These are phyloP conservation scores for Lithobates pipiens DNA, from an alignment of 2,797 vertebrate genomes.

Conservation along the genomic window DNA sequence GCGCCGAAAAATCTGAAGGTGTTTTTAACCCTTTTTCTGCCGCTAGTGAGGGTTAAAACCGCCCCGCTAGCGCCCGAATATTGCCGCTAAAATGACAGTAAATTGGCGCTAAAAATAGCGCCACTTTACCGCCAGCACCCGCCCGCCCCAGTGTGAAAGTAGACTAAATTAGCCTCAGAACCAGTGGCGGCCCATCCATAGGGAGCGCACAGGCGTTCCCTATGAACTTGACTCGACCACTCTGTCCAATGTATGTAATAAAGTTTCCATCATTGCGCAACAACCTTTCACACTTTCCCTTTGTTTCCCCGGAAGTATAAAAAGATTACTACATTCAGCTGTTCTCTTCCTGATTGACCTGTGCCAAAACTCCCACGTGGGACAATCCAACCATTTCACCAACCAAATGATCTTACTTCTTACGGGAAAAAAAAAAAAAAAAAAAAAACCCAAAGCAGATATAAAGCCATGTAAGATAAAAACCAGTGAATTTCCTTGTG, in stretches of 20 bases:
- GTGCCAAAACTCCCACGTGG: neutral
- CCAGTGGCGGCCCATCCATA: no score
- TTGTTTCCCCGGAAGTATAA: neutral
- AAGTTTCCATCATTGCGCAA: neutral
- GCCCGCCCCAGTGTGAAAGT: no score
- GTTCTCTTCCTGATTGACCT: neutral
- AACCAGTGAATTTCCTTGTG: neutral
- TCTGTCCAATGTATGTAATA: neutral
- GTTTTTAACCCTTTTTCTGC: no score
- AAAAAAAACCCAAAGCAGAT: constrained; percentile 1
- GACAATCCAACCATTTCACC: neutral
- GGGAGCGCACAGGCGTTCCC: no score
- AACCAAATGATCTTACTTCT: neutral
- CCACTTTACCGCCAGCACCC: no score
- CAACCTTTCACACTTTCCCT: neutral
- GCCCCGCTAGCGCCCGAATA: no score
- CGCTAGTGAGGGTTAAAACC: no score
- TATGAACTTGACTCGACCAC: neutral
- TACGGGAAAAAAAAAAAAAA: neutral
- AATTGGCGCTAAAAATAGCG: no score
- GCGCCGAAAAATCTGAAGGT: no score
- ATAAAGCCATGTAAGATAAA: neutral
- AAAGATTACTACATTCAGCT: neutral
- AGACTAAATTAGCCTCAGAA: no score
- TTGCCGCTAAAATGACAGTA: no score